Evolutionary conservation across 2,888 invertebrate species (phyloP), one percentile per base, ranked within the genome.

Genomic region (Ochropleura leucogaster): DNA sequence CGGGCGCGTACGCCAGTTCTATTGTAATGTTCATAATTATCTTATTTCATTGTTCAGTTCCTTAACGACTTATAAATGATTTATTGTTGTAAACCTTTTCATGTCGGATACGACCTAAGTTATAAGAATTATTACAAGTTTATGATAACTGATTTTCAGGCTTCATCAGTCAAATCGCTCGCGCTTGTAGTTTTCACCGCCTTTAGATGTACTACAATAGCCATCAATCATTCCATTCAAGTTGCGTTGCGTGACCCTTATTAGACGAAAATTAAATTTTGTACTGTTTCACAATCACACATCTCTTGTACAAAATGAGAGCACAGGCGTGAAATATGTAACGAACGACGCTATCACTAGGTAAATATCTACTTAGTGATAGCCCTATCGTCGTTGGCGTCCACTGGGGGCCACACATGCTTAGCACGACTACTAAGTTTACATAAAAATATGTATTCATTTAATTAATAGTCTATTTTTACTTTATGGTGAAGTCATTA

Each of bases 221-320:
- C 79, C 80, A 91, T 92, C 90, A 91, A 91, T 91, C 90, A 92
- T 90, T 86, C 74, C 84, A 88, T 87, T 88, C 85, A 85, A 88
- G 86, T 83, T 80, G 84, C 86, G 79, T 86, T 86, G 82, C 85
- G 80, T 84, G 88, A 83, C 84, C 82, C 79, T 82, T 84, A 85
- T 83, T 84, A 87, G 83, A 89, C 64, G 85, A 89, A 90, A 88
- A 87, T 88, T 88, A 77, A 89, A 89, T 88, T 88, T 89, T 84
- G 72, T 84, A 85, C 80, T 83, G 84, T 89, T 90, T 86, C 88
- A 89, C 85, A 91, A 90, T 86, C 85, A 83, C 75, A 84, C 83
- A 77, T 83, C 80, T 85, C 79, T 83, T 74, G 72, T 82, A 86
- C 75, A 84, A 84, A 89, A 88, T 86, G 81, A 82, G 89, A 88